Evolutionary conservation across 2,113 vertebrate genomes (phyloP), one percentile per base, ranked within the genome.

Genomic region (Atractosteus spatula): DNA sequence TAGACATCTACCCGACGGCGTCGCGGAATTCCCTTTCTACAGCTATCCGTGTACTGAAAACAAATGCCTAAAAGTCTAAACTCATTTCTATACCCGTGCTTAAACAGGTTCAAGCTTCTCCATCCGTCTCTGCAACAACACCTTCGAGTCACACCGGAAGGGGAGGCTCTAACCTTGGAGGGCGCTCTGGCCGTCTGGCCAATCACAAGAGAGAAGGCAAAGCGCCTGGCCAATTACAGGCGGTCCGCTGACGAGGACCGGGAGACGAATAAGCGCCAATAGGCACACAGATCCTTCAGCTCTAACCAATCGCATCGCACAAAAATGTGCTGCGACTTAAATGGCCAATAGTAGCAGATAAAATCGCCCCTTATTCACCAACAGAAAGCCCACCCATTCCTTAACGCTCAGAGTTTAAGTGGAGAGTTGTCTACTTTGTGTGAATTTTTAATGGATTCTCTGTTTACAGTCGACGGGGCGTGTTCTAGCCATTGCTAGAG

Each of bases 61-160:
- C 47, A 74, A 56, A 69, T 55, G 64, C 3, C 12, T n/a, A 59
- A 59, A 59, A 29, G 29, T 29, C 47, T 17, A 14, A 69, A 64
- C 73, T 74, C 73, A 74, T 69, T 29, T 61, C 51, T 64, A 57
- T n/a, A 29, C 8, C 67, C 68, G 47, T 68, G 68, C 68, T 72
- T 70, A 45, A 29, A 7, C 51, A 42, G 55, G 66, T 57, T 65
- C 61, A 63, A 10, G 55, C 41, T 69, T 74, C 73, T 74, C 73
- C 68, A 69, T 47, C 59, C 72, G 72, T 74, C 66, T 74, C 67
- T 69, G 63, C 73, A 62, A 74, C 73, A 74, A 74, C 73, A 69
- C 66, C 59, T 64, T 64, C 69, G 59, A 69, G 67, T 74, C 73
- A 74, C 67, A 64, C 73, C 73, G 73, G 73, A 74, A 74, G 54